Evolutionary conservation across 2,888 invertebrate species (phyloP), one percentile per base, ranked within the genome.

Genomic region (Drosophila prolongata): DNA sequence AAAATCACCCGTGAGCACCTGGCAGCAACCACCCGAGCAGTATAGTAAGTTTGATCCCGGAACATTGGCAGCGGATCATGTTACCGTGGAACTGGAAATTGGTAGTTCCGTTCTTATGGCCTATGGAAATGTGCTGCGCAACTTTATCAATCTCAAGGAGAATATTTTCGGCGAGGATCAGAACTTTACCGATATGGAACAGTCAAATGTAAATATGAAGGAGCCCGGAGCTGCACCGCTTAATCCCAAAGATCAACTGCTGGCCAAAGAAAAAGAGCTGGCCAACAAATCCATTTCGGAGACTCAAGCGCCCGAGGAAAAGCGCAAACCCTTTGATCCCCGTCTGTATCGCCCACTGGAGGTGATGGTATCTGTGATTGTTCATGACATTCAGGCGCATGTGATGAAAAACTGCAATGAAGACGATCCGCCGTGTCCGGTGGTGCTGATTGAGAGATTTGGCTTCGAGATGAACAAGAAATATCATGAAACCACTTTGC

Each of bases 151-250:
- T 92, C 94, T 98, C 44, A 96, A 98, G 94, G 99, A 99, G 93
- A 99, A 99, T 90, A 97, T 99, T 78, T 98, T 99, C 91, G 99
- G 99, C 0, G 98, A 98, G 92, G 97, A 98, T 93, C 98, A 99
- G 92, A 94, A 94, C 27, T 98, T 98, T 89, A 97, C 97, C 0
- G 98, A 98, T 87, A 98, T 98, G 96, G 96, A 96, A 81, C 95
- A 95, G 79, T 93, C 93, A 11, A 93, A 93, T 85, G 90, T 91
- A 9, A 92, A 93, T 38, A 93, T 94, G 0, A 93, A 90, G 72
- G 85, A 89, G 72, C 88, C 90, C 11, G 57, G 83, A 6, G 91
- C 93, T 37, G 90, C 92, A 0, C 89, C 92, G 0, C 76, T 70
- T 14, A 91, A 93, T 43, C 92, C 91, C 57, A 94, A 93, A 40